Evolutionary conservation across 2,888 invertebrate species (phyloP), one percentile per base, ranked within the genome.

Genomic region (Acronicta alni): DNA sequence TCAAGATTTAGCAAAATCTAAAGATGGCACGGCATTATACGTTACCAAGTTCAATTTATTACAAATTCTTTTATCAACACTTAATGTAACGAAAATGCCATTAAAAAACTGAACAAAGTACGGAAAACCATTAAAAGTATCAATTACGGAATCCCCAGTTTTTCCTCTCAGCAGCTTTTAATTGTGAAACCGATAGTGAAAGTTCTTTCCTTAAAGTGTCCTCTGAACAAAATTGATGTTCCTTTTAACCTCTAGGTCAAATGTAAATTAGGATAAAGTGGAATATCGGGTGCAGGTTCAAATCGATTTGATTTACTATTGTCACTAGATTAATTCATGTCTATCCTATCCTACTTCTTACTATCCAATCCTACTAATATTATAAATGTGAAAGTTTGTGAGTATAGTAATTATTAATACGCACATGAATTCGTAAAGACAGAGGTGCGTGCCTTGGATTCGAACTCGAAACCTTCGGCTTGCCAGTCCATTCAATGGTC

Each of bases 131-230:
- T 59, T 67, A 63, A 54, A 67, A 58, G 57, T 65, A 75, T 72
- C 72, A 65, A 57, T 72, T 53, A 67, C 64, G 14, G 7, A 23
- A 9, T 15, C 39, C 30, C 47, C 44, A 54, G 32, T 61, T 65
- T 39, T 65, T 23, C 12, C 39, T 58, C 45, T 59, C 49, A 45
- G 46, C 54, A 55, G 61, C 60, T 71, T 60, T 60, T 68, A 65
- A 75, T 65, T 53, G 32, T 44, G 68, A 54, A 72, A 75, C 75
- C 65, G 58, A 68, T 71, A 71, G 57, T 55, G 55, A 49, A 65
- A 75, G 68, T 75, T 61, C 18, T 61, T 57, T 42, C 53, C 45
- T 71, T 57, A 60, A 67, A 74, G 74, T 53, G 45, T 70, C 57
- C 46, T 38, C 37, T 20, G 52, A 43, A 48, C 35, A 65, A 59